Evolutionary conservation across 2,888 invertebrate genomes (phyloP), one percentile per base, ranked within the genome.

Genomic region (Sesamia inferens): DNA sequence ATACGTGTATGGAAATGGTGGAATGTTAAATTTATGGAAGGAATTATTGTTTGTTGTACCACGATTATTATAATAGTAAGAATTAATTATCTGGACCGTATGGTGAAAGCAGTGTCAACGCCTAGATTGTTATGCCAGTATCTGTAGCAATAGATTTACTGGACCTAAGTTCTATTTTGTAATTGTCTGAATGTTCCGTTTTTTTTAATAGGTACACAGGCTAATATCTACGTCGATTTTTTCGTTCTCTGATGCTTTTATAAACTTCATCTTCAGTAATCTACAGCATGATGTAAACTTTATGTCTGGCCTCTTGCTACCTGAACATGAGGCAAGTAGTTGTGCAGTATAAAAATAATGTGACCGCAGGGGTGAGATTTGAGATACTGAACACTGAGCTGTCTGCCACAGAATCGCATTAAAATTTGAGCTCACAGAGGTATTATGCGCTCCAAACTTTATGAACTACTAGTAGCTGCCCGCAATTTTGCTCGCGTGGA

Each of bases 31-130:
- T 85, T 83, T 85, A 83, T 85, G 59, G 76, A 55, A 63, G 71
- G 78, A 79, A 85, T 81, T 85, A 85, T 85, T 86, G 81, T 82
- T 75, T 72, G 70, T 73, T 74, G 75, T 79, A 76, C 71, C 85
- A 85, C 87, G 85, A 85, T 81, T 85, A 85, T 85, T 86, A 75
- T 86, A 85, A 85, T 85, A 81, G 62, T 70, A 69, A 63, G 85
- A 79, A 85, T 84, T 79, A 86, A 85, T 86, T 86, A 79, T 83
- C 57, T 78, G 42, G 58, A 69, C 14, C 67, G 55, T 70, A 65
- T 64, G 54, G 84, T 78, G 78, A 83, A 84, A 83, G 77, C 42
- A 64, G 51, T 81, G 67, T 67, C 67, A 61, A 74, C 59, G 61
- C 10, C 39, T 71, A 67, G 19, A 63, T 66, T 67, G 51, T 68